Base-by-base conservation (phyloP, 2,797 vertebrate species). In the Microctenopoma steveboyesi region DNA sequence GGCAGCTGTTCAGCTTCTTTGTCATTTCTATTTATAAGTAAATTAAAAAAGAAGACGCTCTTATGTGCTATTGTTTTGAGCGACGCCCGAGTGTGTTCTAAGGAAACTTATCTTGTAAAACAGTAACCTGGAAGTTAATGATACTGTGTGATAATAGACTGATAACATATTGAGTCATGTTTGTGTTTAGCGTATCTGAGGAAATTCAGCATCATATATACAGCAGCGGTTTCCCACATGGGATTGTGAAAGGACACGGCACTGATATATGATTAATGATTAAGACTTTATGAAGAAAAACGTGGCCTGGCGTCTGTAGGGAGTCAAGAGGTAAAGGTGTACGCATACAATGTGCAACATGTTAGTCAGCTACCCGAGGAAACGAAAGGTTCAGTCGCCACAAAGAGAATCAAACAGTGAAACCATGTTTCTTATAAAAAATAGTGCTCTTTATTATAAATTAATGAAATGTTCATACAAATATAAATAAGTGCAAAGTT, bases 401-500 rank as follows among this genome's bases (percentile, higher is more conserved):
- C 43, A 59, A 48, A 60, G 50, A 6, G 74, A 69, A 77, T 46
- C 53, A 87, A 73, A 88, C 64, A 80, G 71, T 10, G 67, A 79
- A 49, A 70, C 65, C 18, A 72, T 46, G 40, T 71, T 80, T 87
- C 72, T 72, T 92, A 95, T 91, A 22, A 98, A 98, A 98, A 98
- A 97, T 97, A 97, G 92, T 94, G 91, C 89, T 95, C 91, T 97
- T 99, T 98, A 98, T 97, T 99, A 98, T 98, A 99, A 99, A 97
- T 98, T 98, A 98, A 86, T 93, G 93, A 95, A 95, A 95, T 90
- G 72, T 89, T 90, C 90, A 48, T 92, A 95, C 93, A 95, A 96
- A 96, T 97, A 98, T 98, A 99, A 98, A 98, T 97, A 97, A 95
- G 96, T 98, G 96, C 96, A 97, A 97, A 96, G 92, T 95, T 93